A percentile compares a stretch with the other conserved stretches of the same genome.
Conservation (phyloP, 2,888 invertebrate genomes). For the Xestia c-nigrum region DNA sequence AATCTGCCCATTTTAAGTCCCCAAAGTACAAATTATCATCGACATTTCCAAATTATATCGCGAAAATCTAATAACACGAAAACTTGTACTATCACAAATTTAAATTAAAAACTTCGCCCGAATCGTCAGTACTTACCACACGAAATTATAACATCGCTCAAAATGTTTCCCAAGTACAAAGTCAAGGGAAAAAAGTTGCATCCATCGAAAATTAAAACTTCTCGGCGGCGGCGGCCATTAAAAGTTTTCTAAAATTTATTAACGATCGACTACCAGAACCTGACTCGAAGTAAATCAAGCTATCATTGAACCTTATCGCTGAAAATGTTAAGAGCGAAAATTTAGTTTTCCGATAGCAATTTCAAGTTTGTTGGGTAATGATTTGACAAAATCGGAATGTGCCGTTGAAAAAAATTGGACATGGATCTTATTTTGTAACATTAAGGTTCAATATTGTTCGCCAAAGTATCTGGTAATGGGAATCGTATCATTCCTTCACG, state of each 20-base stretch:
- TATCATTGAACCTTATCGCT: constrained; percentile 34
- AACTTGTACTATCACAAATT: constrained; percentile 59
- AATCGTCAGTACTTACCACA: constrained; percentile 55
- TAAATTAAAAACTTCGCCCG: constrained; percentile 59
- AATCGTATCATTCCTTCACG: constrained; percentile 50
- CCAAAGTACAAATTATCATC: constrained; percentile 8
- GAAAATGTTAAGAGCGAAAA: constrained; percentile 32
- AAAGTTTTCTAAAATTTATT: constrained; percentile 81
- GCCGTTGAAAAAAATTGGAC: constrained; percentile 27
- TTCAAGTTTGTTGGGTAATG: constrained; percentile 42
- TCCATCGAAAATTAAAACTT: constrained; percentile 75
- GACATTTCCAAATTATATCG: constrained; percentile 28
- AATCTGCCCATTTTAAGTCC: not conserved
- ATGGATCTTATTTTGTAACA: not conserved
- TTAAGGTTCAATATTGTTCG: constrained; percentile 46
- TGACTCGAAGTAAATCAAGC: not conserved
- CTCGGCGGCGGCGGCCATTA: constrained; percentile 73
- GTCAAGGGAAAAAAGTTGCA: constrained; percentile 67
- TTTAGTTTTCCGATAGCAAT: constrained; percentile 28
- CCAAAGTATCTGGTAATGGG: not conserved
- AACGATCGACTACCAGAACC: constrained; percentile 69
- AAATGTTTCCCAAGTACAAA: constrained; percentile 64
- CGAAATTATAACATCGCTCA: constrained; percentile 64
- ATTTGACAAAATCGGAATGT: constrained; percentile 54
- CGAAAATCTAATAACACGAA: constrained; percentile 48